Base-by-base conservation (phyloP, 64 coral and sea anemone genomes). In the Porites lutea region DNA sequence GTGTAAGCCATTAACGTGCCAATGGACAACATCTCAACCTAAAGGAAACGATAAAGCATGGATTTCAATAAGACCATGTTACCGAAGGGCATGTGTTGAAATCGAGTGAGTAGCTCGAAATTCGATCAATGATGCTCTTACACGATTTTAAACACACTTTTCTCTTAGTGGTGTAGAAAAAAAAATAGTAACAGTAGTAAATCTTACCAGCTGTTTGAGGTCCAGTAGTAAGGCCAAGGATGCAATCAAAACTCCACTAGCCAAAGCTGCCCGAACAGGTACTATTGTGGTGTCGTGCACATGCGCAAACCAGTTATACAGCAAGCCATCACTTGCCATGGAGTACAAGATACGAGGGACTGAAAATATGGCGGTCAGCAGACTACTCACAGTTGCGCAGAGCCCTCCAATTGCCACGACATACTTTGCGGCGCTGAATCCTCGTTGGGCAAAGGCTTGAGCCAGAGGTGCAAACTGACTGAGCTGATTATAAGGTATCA, bases 241-340 rank as follows among this genome's bases (percentile, higher is more conserved):
- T 21, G 90, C 86, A 14, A 89, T 58, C 44, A 96, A 43, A 44
- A 89, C 16, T 1, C 86, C 77, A 71, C 83, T 49, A 58, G 52
- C n/a, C 21, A 92, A 9, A 15, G 86, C 49, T 52, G 94, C 85
- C 18, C 94, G 86, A 16, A 96, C 78, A 6, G 94, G 94, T 66
- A 96, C 73, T 18, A 18, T 19, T 3, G 90, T 92, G 23, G 51
- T 92, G 15, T 96, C 90, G 72, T 92, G 82, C 16, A 96, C 66
- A 13, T 89, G 51, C 21, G 70, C 90, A 67, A 96, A 96, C 59
- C 79, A 96, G 20, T 86, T 55, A 18, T 92, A 96, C 15, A 96
- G 23, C 70, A 95, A 55, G 4, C 93, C 93, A 72, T 95, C 93
- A 6, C n/a, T 85, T 6, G 89, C 94, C 89, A 95, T 95, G 11